phyloP scores from a whole-genome alignment of 2,888 invertebrate species.

The Odontocolon sp. region DNA sequence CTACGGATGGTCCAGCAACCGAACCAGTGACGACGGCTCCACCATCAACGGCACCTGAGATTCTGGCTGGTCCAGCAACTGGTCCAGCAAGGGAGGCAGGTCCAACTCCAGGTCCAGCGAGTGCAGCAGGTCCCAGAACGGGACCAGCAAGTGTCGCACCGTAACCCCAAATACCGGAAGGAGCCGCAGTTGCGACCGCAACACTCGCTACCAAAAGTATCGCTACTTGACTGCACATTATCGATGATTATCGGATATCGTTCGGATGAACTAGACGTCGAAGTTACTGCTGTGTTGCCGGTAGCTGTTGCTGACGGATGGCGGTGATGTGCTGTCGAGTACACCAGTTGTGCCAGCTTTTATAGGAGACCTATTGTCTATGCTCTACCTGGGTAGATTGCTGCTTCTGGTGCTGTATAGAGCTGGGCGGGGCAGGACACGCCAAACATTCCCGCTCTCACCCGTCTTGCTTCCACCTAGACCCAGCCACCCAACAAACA shows the following conservation, averaged over 20 bases:
- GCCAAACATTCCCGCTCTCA: slow-evolving; percentile 74
- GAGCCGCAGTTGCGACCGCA: slow-evolving; percentile 73
- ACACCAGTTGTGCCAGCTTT: slow-evolving; percentile 69
- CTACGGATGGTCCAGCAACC: slow-evolving; percentile 76
- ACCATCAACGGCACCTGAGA: slow-evolving; percentile 78
- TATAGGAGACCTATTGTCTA: slow-evolving; percentile 70
- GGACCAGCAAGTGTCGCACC: slow-evolving; percentile 75
- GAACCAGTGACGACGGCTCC: slow-evolving; percentile 78
- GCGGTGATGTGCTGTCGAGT: slow-evolving; percentile 70
- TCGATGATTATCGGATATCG: slow-evolving; percentile 32
- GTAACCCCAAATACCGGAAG: slow-evolving; percentile 70
- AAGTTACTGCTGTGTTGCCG: slow-evolving; percentile 30
- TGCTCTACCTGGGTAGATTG: slow-evolving; percentile 26
- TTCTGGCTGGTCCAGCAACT: slow-evolving; percentile 72
- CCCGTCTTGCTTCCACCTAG: slow-evolving; percentile 42
- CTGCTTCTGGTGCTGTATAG: slow-evolving; percentile 63
- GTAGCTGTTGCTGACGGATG: slow-evolving; percentile 62
- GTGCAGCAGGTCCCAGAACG: slow-evolving; percentile 71
- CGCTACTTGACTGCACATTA: slow-evolving; percentile 72
- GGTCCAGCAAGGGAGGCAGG: slow-evolving; percentile 75
- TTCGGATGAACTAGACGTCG: slow-evolving; percentile 15
- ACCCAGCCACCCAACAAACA: slow-evolving; percentile 52
- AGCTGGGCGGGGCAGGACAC: slow-evolving; percentile 77
- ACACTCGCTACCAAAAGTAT: slow-evolving; percentile 70
- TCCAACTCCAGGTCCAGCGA: slow-evolving; percentile 73